phyloP scores from a whole-genome alignment of 2,113 vertebrate species.

The Ophiodon elongatus region DNA sequence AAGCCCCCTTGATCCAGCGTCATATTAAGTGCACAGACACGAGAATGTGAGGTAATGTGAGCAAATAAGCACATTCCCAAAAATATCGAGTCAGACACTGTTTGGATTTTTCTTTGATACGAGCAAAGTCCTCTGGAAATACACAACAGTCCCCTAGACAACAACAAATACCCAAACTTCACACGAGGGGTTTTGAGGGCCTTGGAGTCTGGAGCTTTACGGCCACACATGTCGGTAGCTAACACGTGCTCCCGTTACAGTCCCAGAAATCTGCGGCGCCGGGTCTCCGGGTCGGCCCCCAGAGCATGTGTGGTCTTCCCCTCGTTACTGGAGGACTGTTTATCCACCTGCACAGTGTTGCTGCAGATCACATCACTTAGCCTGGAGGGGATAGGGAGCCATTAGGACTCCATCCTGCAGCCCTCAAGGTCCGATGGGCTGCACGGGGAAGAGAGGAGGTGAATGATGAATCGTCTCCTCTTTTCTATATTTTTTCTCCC shows the following conservation, averaged over 20 bases:
- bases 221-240: slow-evolving; percentile 37
- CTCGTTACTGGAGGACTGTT: slow-evolving; percentile 44
- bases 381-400: slow-evolving; percentile 38
- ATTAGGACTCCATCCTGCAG: slow-evolving; percentile 37
- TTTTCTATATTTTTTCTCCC: slow-evolving; percentile 2
- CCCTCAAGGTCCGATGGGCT: slow-evolving; percentile 2
- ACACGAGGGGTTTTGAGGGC: slow-evolving; percentile 2
- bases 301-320: slow-evolving; percentile 62
- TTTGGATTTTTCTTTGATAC: not conserved
- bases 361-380: slow-evolving; percentile 38
- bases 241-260: slow-evolving; percentile 41
- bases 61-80: not conserved
- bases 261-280: slow-evolving; percentile 42
- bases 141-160: not conserved
- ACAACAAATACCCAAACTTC: not conserved
- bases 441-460: not conserved
- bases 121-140: not conserved
- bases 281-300: not conserved
- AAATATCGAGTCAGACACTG: not conserved
- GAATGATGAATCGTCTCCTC: not conserved
- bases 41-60: not conserved
- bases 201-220: slow-evolving; percentile 27
- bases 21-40: not conserved
- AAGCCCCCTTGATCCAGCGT: not conserved
- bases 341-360: slow-evolving; percentile 57